Evolutionary conservation across 1,140 invertebrate genomes (phyloP), one percentile per base, ranked within the genome.

Genomic region (Drosophila subobscura): DNA sequence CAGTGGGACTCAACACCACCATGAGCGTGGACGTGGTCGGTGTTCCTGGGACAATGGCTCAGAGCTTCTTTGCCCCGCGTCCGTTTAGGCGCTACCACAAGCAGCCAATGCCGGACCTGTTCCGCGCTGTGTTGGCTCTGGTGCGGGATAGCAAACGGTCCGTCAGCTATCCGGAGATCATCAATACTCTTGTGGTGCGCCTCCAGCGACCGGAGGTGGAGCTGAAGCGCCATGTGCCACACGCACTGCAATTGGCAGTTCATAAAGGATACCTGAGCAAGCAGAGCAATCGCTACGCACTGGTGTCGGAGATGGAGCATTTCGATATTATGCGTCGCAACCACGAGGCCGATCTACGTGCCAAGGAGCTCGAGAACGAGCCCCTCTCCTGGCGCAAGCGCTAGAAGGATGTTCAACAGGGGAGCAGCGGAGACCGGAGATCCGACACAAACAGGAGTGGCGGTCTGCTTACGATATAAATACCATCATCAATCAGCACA

Each of bases 81-180:
- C 55, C 45, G 23, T 54, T 7, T 2, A 20, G 8, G n/a, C 33
- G 65, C 0, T 46, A 25, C 44, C 64, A 57, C 2, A 75, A 67
- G 8, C 64, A 74, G 16, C 77, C 75, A n/a, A 40, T 71, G 16
- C 65, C 81, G 22, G 77, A 86, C 54, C 45, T 88, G 0, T 81
- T 81, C 20, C 42, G 45, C 2, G 61, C 65, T 0, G 73, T 88
- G 1, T 20, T 85, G 5, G 37, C 55, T 0, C 37, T 86, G 7
- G 74, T 85, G 65, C 54, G 51, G 0, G 81, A 81, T 3, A 50
- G 71, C 0, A 57, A 51, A n/a, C 83, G 81, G 3, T 66, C 81
- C 4, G 70, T 85, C 2, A 88, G 83, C 58, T 85, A 85, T 74
- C 81, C 73, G n/a, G 81, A 85, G 33, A 74, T 85, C 12, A 77